Evolutionary conservation across 2,888 invertebrate species (phyloP), one percentile per base, ranked within the genome.

Genomic region (Sarcophaga subvicina): DNA sequence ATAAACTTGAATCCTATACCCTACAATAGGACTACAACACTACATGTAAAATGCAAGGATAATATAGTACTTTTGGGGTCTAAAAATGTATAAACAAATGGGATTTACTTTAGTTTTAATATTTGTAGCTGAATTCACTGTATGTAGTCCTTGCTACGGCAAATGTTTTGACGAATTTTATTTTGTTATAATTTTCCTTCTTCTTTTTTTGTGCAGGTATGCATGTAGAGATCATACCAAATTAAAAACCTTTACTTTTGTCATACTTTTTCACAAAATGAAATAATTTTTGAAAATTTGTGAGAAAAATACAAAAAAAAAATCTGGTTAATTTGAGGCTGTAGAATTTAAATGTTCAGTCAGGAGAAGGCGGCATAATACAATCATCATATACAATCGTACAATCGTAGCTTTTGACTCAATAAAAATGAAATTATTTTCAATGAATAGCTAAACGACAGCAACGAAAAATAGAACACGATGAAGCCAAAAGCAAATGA

Each of bases 271-370:
- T n/a, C 17, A 1, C 54, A 25, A 89, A 90, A 91, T 90, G 90
- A 63, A 77, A 79, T 62, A 80, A 80, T 64, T 72, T 76, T 63
- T 63, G 54, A 45, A 37, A 37, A 37, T 37, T 37, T 37, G 37
- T 37, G 37, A 37, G 37, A 37, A 37, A 37, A 87, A 86, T 88
- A n/a, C n/a, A 60, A 73, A 37, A 71, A 37, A 71, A 90, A 91
- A 90, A 90, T 91, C 89, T 91, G 91, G 91, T 90, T 91, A 91
- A 91, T 91, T 91, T 91, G 90, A 90, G 90, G 89, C 91, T 90
- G 89, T 90, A 90, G 90, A 91, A 90, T 91, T 90, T 90, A 90
- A 14, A 91, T 89, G 89, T 89, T 88, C 80, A 82, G 83, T 60
- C 87, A 66, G 77, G 83, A 82, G 79, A 87, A 89, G 80, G 79